phyloP scores from a whole-genome alignment of 1,140 invertebrate genomes.

The Tetraneura akinire region DNA sequence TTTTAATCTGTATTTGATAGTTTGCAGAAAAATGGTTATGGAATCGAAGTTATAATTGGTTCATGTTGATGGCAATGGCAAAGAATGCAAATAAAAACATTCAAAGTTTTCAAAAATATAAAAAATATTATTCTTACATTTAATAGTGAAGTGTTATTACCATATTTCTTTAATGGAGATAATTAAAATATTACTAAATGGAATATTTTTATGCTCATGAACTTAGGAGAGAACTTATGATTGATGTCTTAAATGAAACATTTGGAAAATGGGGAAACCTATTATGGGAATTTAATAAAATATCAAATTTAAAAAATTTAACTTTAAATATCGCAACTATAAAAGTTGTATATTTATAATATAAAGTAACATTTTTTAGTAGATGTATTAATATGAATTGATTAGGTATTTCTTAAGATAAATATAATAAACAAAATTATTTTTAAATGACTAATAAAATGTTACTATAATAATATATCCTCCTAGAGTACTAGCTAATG shows the following conservation, averaged over 20 bases:
- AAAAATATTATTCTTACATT: conserved; percentile 18
- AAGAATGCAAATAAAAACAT: background rate
- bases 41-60: conserved; percentile 28
- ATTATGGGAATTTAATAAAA: conserved; percentile 37
- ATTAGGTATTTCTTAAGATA: no score
- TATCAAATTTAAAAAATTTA: conserved; percentile 25
- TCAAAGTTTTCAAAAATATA: background rate
- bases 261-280: conserved; percentile 30
- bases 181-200: background rate
- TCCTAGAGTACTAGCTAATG: no score
- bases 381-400: no score
- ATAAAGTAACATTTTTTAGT: no score
- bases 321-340: background rate
- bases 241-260: conserved; percentile 10
- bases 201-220: conserved; percentile 22
- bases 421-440: no score
- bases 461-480: no score
- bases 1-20: background rate
- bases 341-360: no score
- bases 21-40: conserved; percentile 30
- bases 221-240: conserved; percentile 21
- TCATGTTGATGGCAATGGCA: conserved; percentile 28
- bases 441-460: no score
- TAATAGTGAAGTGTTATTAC: conserved; percentile 4
- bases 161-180: background rate